Evolutionary conservation across 2,797 vertebrate genomes (phyloP).

Genomic region (Aldrovandia affinis): DNA sequence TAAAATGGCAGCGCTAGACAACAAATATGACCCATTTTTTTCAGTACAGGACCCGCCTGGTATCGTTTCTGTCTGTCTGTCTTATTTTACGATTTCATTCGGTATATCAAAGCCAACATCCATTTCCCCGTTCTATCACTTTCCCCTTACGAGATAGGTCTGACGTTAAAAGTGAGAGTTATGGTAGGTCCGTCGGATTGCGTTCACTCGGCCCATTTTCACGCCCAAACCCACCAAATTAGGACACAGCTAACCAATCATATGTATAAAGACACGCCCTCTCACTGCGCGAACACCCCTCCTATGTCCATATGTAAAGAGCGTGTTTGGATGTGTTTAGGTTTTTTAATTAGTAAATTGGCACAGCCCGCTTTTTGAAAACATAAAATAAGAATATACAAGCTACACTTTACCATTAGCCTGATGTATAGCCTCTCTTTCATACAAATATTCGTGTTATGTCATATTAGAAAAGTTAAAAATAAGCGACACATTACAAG

Average conservation of each 20-base stretch:
- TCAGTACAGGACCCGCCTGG: background rate
- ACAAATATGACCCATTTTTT: constrained; percentile 1
- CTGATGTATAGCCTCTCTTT: too few species aligned
- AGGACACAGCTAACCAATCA: background rate
- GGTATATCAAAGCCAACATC: background rate
- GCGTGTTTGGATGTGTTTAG: background rate
- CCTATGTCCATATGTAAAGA: background rate
- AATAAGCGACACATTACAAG: too few species aligned
- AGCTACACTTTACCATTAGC: background rate
- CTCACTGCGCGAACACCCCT: background rate
- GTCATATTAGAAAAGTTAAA: too few species aligned
- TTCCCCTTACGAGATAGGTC: background rate
- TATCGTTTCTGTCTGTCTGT: background rate
- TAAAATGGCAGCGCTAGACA: background rate
- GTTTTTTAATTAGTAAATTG: background rate
- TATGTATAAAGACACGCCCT: background rate
- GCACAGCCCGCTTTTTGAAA: background rate
- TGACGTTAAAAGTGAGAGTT: background rate
- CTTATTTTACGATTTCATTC: constrained; percentile 6
- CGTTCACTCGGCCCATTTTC: background rate
- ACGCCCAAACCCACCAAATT: constrained; percentile 11
- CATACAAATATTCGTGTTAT: too few species aligned
- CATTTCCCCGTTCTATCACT: background rate
- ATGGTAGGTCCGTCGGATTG: background rate
- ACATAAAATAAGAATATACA: background rate